phyloP scores from a whole-genome alignment of 2,888 invertebrate genomes.

The Drosophila pseudotalamancana region DNA sequence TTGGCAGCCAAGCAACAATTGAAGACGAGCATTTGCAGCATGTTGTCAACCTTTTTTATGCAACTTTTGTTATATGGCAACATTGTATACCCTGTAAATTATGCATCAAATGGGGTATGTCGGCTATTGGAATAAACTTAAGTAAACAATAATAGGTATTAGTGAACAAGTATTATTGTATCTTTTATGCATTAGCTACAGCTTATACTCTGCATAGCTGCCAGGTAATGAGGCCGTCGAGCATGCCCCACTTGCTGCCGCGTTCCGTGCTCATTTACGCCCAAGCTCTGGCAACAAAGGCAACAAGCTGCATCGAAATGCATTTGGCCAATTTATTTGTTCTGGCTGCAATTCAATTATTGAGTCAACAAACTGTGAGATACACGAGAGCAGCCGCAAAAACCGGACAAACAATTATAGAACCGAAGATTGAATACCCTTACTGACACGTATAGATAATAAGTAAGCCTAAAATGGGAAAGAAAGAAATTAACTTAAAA shows the following conservation, averaged over 20 bases:
- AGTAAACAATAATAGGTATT: too few species aligned
- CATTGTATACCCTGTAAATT: neutral
- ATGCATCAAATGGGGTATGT: conserved; percentile 1
- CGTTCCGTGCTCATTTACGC: conserved; percentile 44
- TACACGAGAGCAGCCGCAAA: conserved; percentile 11
- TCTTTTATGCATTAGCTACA: too few species aligned
- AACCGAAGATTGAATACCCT: neutral
- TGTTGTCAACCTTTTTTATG: conserved; percentile 36
- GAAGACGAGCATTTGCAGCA: conserved; percentile 41
- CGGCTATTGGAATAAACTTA: too few species aligned
- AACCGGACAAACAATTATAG: neutral
- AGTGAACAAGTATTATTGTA: too few species aligned
- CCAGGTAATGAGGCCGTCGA: neutral
- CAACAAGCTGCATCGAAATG: conserved; percentile 21
- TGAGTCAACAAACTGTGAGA: conserved; percentile 25
- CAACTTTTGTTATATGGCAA: conserved; percentile 15
- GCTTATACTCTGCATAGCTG: neutral
- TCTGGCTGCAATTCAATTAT: conserved; percentile 41
- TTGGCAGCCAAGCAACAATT: conserved; percentile 32
- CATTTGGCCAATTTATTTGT: conserved; percentile 43
- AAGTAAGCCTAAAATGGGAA: too few species aligned
- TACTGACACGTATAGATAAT: neutral
- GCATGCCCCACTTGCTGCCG: neutral
- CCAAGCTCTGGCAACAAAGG: conserved; percentile 24
- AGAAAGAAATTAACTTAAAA: too few species aligned